These are phyloP conservation scores for Pachycephus smyrnensis DNA, from an alignment of 2,888 invertebrate species.

Conservation along the genomic window DNA sequence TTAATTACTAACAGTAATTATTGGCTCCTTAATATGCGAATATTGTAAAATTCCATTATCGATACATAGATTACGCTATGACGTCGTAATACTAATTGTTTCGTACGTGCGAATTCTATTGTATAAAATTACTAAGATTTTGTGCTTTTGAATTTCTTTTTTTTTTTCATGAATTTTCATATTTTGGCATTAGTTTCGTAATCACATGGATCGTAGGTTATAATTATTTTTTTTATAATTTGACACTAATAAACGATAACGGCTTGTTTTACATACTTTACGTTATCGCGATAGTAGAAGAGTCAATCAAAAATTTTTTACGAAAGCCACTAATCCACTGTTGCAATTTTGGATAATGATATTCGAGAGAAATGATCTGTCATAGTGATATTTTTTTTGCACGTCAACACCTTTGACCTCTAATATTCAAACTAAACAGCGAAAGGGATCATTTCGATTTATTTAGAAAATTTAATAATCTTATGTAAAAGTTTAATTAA, in stretches of 20 bases:
- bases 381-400: too few species aligned
- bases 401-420: too few species aligned
- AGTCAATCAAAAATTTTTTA: neutral
- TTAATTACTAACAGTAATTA: neutral
- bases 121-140: slow-evolving; percentile 1
- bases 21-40: neutral
- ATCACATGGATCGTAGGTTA: neutral
- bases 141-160: neutral
- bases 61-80: neutral
- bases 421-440: too few species aligned
- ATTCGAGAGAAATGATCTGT: neutral
- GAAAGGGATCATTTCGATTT: neutral
- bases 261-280: too few species aligned
- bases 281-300: neutral
- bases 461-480: neutral
- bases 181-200: neutral
- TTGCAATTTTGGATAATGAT: neutral
- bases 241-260: too few species aligned
- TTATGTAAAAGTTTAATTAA: neutral
- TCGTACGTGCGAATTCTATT: slow-evolving; percentile 1
- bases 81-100: neutral
- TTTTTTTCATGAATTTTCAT: neutral
- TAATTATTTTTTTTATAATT: neutral
- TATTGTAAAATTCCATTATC: neutral
- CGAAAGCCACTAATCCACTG: neutral